A percentile compares a stretch with the other conserved stretches of the same genome.
phyloP scores from a whole-genome alignment of 2,888 invertebrate species.

The Branchellion lobata region DNA sequence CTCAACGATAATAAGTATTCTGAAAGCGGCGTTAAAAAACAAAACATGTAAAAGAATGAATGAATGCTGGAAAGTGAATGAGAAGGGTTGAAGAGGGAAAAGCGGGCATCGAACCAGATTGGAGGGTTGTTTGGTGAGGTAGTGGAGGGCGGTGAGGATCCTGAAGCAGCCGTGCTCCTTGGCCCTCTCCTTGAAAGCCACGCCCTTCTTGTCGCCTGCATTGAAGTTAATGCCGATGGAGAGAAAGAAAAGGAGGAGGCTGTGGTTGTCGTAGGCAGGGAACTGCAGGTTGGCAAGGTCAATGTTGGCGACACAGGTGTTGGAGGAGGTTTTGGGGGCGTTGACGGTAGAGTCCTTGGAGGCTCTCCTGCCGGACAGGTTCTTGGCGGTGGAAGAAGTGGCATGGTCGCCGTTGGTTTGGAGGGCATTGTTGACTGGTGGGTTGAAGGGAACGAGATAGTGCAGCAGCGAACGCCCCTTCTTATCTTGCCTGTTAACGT shows the following conservation, averaged over 20 bases:
- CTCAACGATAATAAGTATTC: no score
- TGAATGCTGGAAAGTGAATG: no score
- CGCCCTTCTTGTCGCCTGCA: conserved; percentile 56
- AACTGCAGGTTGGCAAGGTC: conserved; percentile 55
- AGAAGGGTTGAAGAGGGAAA: no score
- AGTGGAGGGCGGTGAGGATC: conserved; percentile 55
- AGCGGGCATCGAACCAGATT: not conserved
- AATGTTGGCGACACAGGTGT: not conserved
- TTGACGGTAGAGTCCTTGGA: no score
- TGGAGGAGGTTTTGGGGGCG: not conserved
- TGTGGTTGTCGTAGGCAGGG: conserved; percentile 61
- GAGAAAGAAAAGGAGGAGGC: conserved; percentile 58
- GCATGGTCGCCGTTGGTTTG: not conserved
- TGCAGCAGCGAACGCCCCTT: conserved; percentile 61
- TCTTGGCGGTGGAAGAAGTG: no score
- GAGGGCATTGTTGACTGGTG: no score
- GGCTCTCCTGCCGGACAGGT: no score
- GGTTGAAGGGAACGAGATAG: conserved; percentile 56
- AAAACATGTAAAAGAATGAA: no score
- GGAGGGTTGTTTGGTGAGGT: conserved; percentile 31
- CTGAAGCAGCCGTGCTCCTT: conserved; percentile 55
- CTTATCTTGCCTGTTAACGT: conserved; percentile 57
- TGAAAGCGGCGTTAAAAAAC: no score
- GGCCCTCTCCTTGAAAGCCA: conserved; percentile 56
- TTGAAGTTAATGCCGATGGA: conserved; percentile 58